These are phyloP conservation scores for Sericinus montela DNA, from an alignment of 2,888 invertebrate species.

Conservation along the genomic window DNA sequence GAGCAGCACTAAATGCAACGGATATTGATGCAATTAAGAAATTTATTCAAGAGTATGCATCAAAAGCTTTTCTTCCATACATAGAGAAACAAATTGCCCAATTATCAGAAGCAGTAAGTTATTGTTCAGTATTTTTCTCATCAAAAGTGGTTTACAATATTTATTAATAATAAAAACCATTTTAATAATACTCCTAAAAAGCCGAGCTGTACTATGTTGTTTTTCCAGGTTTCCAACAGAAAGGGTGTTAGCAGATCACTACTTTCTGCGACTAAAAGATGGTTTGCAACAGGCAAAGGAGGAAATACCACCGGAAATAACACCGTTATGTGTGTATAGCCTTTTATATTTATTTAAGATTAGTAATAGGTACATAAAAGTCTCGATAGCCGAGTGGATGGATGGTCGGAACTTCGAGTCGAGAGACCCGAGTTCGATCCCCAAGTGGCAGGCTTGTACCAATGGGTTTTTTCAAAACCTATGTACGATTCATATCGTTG, in stretches of 20 bases:
- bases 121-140: too few relatives aligned
- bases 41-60: conserved; percentile 92
- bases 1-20: conserved; percentile 86
- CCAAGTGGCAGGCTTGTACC: too few relatives aligned
- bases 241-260: conserved; percentile 96
- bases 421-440: too few relatives aligned
- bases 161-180: too few relatives aligned
- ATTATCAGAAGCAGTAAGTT: conserved; percentile 85
- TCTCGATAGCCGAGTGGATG: too few relatives aligned
- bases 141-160: too few relatives aligned
- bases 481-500: too few relatives aligned
- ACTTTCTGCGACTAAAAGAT: conserved; percentile 95
- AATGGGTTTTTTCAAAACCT: too few relatives aligned
- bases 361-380: too few relatives aligned
- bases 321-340: conserved; percentile 89
- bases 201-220: too few relatives aligned
- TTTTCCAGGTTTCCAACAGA: conserved; percentile 84
- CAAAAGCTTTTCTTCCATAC: conserved; percentile 92
- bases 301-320: conserved; percentile 86
- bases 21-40: conserved; percentile 92
- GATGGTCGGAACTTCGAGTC: too few relatives aligned
- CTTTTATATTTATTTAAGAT: neutral
- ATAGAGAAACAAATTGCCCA: conserved; percentile 92
- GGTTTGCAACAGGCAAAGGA: conserved; percentile 95
- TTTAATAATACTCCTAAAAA: too few relatives aligned